Conservation (phyloP, 2,797 vertebrate genomes). For the Carduelis carduelis region DNA sequence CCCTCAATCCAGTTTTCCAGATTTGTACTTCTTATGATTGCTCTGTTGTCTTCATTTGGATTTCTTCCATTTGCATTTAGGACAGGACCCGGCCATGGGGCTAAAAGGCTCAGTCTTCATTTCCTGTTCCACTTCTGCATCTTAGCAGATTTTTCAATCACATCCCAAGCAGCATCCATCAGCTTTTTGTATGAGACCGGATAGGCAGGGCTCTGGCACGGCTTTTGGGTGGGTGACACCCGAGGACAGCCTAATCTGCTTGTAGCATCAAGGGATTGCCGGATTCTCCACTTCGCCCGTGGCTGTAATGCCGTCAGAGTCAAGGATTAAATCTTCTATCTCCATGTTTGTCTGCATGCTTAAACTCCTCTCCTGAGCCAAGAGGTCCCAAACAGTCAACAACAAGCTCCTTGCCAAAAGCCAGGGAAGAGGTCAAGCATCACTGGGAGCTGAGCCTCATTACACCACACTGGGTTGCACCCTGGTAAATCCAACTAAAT, state of each 20-base stretch:
- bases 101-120: neutral
- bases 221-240: neutral
- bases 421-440: neutral
- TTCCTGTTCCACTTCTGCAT: slow-evolving; percentile 18
- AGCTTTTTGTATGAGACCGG: neutral
- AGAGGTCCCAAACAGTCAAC: neutral
- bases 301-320: neutral
- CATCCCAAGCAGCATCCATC: neutral
- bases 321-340: neutral
- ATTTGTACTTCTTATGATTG: neutral
- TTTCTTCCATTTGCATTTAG: neutral
- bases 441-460: neutral
- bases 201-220: neutral
- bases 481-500: neutral
- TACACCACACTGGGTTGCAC: fast-evolving
- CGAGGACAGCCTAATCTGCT: neutral
- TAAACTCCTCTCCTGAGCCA: neutral
- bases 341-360: neutral
- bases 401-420: slow-evolving; percentile 4
- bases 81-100: neutral
- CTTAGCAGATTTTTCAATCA: slow-evolving; percentile 21
- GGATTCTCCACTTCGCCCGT: neutral
- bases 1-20: neutral
- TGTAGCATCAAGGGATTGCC: neutral
- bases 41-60: neutral